Percentiles rank a stretch among this genome's conserved stretches.
phyloP scores from a whole-genome alignment of 2,888 invertebrate species.

The Panzeria rudis region DNA sequence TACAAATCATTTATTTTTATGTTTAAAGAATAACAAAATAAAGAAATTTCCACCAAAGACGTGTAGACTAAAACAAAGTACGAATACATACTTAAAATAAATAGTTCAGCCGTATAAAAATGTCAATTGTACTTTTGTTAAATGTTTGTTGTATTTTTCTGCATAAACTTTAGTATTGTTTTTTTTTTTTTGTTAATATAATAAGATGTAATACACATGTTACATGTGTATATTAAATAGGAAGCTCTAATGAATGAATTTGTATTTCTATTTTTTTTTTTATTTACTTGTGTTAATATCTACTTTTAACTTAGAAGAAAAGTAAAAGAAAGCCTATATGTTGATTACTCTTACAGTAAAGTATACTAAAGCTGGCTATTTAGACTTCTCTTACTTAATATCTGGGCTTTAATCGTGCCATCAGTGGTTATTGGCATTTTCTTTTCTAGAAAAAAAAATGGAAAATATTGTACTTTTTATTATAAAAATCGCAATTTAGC shows the following conservation, averaged over 20 bases:
- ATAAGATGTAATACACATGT: neutral
- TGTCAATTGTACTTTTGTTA: neutral
- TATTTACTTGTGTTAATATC: neutral
- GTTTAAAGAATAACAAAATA: neutral
- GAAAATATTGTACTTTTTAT: too few relatives aligned
- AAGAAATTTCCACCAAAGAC: neutral
- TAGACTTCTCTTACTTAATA: too few relatives aligned
- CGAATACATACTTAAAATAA: neutral
- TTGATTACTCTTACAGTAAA: neutral
- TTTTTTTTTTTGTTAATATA: too few relatives aligned
- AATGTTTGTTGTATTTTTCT: neutral
- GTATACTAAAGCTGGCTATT: too few relatives aligned
- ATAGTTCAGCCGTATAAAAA: neutral
- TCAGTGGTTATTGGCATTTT: too few relatives aligned
- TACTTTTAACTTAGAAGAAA: neutral
- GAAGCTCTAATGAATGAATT: neutral
- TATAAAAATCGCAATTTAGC: too few relatives aligned
- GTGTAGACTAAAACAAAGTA: neutral
- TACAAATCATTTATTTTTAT: constrained; percentile 8
- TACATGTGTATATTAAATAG: neutral
- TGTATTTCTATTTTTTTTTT: neutral
- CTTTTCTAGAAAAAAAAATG: too few relatives aligned
- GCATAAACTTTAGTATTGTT: too few relatives aligned
- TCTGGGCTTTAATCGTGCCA: too few relatives aligned
- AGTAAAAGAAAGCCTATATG: neutral